These are phyloP conservation scores for Tricholauxania praeusta DNA, from an alignment of 2,888 invertebrate species.

Conservation along the genomic window DNA sequence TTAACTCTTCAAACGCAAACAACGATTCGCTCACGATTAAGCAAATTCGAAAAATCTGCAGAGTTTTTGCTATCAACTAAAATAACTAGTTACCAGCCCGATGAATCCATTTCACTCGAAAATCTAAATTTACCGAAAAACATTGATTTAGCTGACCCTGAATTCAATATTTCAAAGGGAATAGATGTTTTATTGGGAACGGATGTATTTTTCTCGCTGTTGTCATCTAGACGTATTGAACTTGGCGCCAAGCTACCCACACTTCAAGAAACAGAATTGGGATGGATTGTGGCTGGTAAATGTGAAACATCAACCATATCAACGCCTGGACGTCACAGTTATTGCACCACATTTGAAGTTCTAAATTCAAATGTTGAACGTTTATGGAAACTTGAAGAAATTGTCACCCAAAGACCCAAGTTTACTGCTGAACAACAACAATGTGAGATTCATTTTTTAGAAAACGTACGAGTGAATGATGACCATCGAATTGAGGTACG, in stretches of 20 bases:
- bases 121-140: not conserved
- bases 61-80: not conserved
- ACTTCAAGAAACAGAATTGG: not conserved
- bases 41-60: not conserved
- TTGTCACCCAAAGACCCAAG: not conserved
- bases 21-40: conserved; percentile 9
- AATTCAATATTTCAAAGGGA: conserved; percentile 5
- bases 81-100: not conserved
- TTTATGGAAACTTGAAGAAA: conserved; percentile 3
- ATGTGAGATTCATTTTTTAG: not conserved
- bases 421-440: conserved; percentile 3
- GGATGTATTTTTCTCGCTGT: not conserved
- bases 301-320: not conserved
- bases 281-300: conserved; percentile 2
- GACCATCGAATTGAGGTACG: not conserved
- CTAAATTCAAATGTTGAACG: not conserved
- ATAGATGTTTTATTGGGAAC: not conserved
- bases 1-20: not conserved
- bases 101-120: not conserved
- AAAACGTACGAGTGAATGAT: not conserved
- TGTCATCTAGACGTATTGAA: not conserved
- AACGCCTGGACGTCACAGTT: not conserved
- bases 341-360: not conserved
- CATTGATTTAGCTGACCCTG: not conserved
- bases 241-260: not conserved